Evolutionary conservation across 1,140 invertebrate species (phyloP), one percentile per base, ranked within the genome.

Genomic region (Dryas iulia): DNA sequence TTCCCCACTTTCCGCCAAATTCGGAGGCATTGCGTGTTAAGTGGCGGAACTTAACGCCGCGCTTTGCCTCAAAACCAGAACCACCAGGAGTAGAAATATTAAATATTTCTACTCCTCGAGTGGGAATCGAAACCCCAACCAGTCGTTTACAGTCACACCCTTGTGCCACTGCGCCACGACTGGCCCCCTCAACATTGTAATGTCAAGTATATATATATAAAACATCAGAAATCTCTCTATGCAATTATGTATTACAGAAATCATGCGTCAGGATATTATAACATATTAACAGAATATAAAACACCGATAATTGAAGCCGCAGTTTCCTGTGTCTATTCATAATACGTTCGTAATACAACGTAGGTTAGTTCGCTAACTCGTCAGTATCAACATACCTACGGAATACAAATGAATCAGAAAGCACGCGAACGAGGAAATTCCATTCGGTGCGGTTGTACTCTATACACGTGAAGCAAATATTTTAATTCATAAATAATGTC

Each of bases 331-430:
- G 76, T 47, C 71, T 70, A 71, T 72, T 70, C 62, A 74, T 70
- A 75, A 76, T 78, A 70, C 65, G 54, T 39, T 66, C 73, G 77
- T 76, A 77, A 79, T 74, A 81, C 70, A 75, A 78, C 77, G 76
- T 83, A 71, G 76, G 74, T 81, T 84, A 86, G 79, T 74, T 76
- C 70, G 73, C 72, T 75, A 80, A 76, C 73, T 76, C 75, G 76
- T 78, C 61, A 35, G 59, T 59, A 69, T 24, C n/a, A 31, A 73
- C 66, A 68, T 79, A 71, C 63, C 60, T 69, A 70, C 69, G 47
- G 83, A 86, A 88, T 89, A 89, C 78, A 83, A 87, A 89, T 90
- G 85, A 89, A 81, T 83, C 86, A 87, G 78, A 81, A 83, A 79
- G 77, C 79, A 82, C 83, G 82, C 78, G 77, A 85, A 87, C 77